Evolutionary conservation across 2,113 vertebrate species (phyloP), one percentile per base, ranked within the genome.

Genomic region (Percopsis transmontana): DNA sequence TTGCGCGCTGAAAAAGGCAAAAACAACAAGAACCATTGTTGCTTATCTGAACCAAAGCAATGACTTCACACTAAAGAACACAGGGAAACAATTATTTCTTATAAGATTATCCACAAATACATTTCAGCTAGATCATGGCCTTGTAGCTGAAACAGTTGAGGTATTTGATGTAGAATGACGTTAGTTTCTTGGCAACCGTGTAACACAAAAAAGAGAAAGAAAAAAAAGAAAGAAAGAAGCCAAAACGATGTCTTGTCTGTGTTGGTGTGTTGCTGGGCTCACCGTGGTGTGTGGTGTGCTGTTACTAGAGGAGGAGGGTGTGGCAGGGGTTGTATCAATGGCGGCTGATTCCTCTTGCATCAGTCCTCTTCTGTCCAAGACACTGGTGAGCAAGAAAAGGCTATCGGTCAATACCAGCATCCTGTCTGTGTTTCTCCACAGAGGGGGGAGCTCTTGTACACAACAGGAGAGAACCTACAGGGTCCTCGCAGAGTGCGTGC

Each of bases 331-430:
- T 9, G 71, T 50, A 19, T 83, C 66, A 77, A 59, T 18, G 5
- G 62, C 1, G 2, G 62, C 38, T 14, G 88, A 38, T 12, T 88
- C 83, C 38, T 89, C 90, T 38, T 65, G 73, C 88, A 87, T 87
- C 69, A 93, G 6, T 23, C 92, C 93, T 83, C 93, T 87, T 79
- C 92, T 90, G 89, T 94, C 93, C 87, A 94, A 72, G 44, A 93
- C 92, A 63, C 93, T 94, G 72, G 18, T 40, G 61, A 68, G 62
- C 0, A 39, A 83, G 58, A 83, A 39, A 60, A 79, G 13, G 33
- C 24, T 5, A 52, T 79, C 56, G 69, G 58, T 82, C 70, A 81
- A 27, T 55, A 33, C 63, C 44, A 45, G 58, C 58, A 45, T 45
- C 56, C 33, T 21, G 61, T 44, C 76, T 19, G 16, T 77, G 61